Percentiles rank a stretch among this genome's conserved stretches.
phyloP scores from a whole-genome alignment of 2,888 invertebrate genomes.

The Sesia bembeciformis region DNA sequence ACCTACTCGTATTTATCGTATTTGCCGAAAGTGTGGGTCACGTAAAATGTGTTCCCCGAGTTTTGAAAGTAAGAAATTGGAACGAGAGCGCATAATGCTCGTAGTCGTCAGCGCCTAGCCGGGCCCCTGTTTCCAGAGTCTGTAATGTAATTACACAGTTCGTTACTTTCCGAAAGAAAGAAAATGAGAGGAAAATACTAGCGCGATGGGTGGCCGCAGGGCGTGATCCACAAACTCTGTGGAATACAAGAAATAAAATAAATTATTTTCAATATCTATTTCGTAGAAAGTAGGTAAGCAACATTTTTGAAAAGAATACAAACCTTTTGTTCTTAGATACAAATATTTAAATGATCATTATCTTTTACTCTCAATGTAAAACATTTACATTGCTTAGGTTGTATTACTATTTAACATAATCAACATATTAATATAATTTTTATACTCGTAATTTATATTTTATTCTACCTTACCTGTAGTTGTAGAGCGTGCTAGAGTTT shows the following conservation, averaged over 20 bases:
- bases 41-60: constrained; percentile 6
- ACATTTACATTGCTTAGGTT: too few species aligned
- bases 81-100: constrained; percentile 26
- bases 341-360: too few species aligned
- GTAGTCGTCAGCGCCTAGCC: constrained; percentile 37
- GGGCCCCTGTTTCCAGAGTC: constrained; percentile 39
- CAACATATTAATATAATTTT: too few species aligned
- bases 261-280: neutral
- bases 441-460: too few species aligned
- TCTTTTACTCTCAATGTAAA: too few species aligned
- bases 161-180: constrained; percentile 57
- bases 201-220: constrained; percentile 21
- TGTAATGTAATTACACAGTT: constrained; percentile 50
- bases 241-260: constrained; percentile 1
- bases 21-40: neutral
- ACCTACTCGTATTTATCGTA: too few species aligned
- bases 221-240: constrained; percentile 19
- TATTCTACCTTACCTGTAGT: too few species aligned
- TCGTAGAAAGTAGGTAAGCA: neutral
- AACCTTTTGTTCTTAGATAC: too few species aligned
- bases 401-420: too few species aligned
- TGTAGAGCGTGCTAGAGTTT: too few species aligned
- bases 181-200: constrained; percentile 51
- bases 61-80: constrained; percentile 26
- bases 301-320: too few species aligned